Evolutionary conservation across 2,113 vertebrate genomes (phyloP), one percentile per base, ranked within the genome.

Genomic region (Meleagris gallopavo): DNA sequence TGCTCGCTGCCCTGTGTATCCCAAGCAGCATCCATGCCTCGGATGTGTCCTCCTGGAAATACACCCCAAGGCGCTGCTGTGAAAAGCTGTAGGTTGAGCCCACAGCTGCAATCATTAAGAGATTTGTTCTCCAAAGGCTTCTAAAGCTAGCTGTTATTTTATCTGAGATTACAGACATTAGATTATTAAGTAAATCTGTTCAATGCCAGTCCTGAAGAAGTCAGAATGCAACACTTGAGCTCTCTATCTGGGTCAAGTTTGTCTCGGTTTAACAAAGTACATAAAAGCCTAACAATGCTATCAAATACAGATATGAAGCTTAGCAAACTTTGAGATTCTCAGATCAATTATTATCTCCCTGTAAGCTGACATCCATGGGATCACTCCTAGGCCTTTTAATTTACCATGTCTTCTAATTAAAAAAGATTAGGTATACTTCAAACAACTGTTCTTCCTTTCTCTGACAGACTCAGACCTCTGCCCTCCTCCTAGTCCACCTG

Each of bases 341-440:
- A 61, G 82, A 93, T 54, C 84, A 95, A 71, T 95, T 96, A 96
- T 87, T 88, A 80, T 83, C 50, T 86, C 57, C 61, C 82, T 74
- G 75, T 85, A 95, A 95, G 84, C 65, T 0, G 11, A 95, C 94
- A 96, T 90, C 85, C 95, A 91, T 30, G 45, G 84, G 90, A 97
- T 96, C 86, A 94, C 84, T 96, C 88, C 86, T 76, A 83, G 77
- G 88, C 58, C 72, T 95, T 95, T 95, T 94, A 93, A 96, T 96
- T 95, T 95, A 96, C 84, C 93, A 85, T 55, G 61, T 88, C 86
- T 96, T 86, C 90, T 96, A 95, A 97, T 96, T 96, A 97, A 97
- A 94, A 88, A 88, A 96, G 94, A 96, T 96, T 96, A 96, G 95
- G 90, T 58, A 54, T 94, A 87, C 54, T 96, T 95, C 74, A 69